Evolutionary conservation across 2,888 invertebrate genomes (phyloP).

Genomic region (Polyommatus icarus): DNA sequence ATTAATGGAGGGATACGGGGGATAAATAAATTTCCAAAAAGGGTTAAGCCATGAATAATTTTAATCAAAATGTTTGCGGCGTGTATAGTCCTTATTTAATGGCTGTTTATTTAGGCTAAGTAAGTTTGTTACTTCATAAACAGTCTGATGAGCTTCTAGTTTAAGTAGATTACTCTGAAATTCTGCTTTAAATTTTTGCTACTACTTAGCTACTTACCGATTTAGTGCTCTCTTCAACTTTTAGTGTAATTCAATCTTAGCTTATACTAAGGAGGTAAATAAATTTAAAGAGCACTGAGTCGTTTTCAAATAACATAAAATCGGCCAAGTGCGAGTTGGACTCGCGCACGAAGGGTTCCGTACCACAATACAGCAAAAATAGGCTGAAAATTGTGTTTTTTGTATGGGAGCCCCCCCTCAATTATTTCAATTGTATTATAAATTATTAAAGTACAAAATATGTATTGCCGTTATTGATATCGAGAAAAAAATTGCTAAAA

Average conservation of each 20-base stretch:
- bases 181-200: slow-evolving; percentile 15
- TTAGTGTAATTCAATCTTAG: background rate
- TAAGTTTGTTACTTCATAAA: slow-evolving; percentile 11
- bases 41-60: slow-evolving; percentile 28
- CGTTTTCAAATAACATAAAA: background rate
- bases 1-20: slow-evolving; percentile 17
- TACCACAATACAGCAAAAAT: too few relatives aligned
- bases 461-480: too few relatives aligned
- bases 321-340: too few relatives aligned
- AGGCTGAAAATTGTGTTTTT: too few relatives aligned
- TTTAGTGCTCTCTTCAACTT: background rate
- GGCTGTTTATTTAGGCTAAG: slow-evolving; percentile 14
- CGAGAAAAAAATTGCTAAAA: too few relatives aligned
- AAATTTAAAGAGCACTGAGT: background rate
- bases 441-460: too few relatives aligned
- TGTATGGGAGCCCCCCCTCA: too few relatives aligned
- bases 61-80: slow-evolving; percentile 26
- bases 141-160: background rate
- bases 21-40: slow-evolving; percentile 28
- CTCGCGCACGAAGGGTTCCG: too few relatives aligned
- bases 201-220: background rate
- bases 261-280: background rate
- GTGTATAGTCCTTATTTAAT: background rate
- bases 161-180: slow-evolving; percentile 2
- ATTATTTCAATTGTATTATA: too few relatives aligned